Evolutionary conservation across 2,888 invertebrate species (phyloP).

Genomic region (Venustoraphidia nigricollis): DNA sequence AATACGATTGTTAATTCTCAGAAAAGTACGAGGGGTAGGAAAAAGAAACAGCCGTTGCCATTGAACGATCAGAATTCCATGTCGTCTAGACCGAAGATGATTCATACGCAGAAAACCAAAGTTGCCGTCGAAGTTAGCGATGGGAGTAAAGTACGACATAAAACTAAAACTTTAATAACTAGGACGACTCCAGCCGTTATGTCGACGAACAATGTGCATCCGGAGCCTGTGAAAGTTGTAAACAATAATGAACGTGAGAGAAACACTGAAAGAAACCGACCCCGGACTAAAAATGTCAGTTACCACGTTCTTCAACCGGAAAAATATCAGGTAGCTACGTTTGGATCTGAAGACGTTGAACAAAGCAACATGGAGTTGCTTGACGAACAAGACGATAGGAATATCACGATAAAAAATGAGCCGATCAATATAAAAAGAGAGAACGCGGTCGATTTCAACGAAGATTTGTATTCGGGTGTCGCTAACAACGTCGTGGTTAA

Average conservation of each 20-base stretch:
- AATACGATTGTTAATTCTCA: conserved; percentile 29
- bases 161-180: conserved; percentile 39
- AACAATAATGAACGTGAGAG: conserved; percentile 21
- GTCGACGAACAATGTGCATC: conserved; percentile 10
- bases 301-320: conserved; percentile 38
- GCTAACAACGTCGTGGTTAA: neutral
- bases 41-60: conserved; percentile 19
- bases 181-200: conserved; percentile 30
- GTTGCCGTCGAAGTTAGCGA: conserved; percentile 34
- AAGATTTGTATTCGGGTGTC: conserved; percentile 1
- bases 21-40: conserved; percentile 16
- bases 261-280: conserved; percentile 32
- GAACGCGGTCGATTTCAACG: conserved; percentile 6
- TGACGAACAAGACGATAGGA: conserved; percentile 8
- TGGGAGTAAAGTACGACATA: conserved; percentile 36
- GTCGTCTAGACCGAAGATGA: conserved; percentile 54
- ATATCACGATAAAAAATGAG: conserved; percentile 7
- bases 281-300: conserved; percentile 49
- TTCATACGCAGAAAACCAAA: conserved; percentile 53
- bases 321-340: conserved; percentile 35
- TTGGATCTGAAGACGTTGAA: conserved; percentile 20
- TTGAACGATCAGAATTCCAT: conserved; percentile 20
- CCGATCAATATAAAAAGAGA: conserved; percentile 19
- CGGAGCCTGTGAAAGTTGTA: conserved; percentile 17
- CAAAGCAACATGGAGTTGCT: conserved; percentile 11